Percentiles rank a stretch among this genome's conserved stretches.
Evolutionary conservation across 30 jellyfish, hydroid and myxozoan species (phyloP).

Genomic region (Clytia hemisphaerica): DNA sequence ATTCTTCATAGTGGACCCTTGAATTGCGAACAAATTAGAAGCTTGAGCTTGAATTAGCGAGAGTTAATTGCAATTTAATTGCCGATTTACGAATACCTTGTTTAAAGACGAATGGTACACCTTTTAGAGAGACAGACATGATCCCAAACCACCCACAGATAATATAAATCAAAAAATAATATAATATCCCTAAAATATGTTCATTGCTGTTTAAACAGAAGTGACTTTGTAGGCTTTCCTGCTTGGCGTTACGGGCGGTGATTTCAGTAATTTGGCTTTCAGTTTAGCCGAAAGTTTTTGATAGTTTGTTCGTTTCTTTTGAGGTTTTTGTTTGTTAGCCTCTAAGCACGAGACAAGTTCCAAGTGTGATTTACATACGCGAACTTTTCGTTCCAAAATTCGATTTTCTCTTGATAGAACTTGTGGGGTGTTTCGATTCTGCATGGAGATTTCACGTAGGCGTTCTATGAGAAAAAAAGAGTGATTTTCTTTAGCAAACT

Average conservation of each 20-base stretch:
- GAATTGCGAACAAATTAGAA: too few species aligned
- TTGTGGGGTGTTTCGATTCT: conserved; percentile 62
- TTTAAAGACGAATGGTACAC: too few species aligned
- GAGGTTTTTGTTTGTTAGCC: background rate
- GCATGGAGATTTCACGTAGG: conserved; percentile 51
- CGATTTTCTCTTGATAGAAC: conserved; percentile 67
- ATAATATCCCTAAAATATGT: background rate
- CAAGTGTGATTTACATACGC: conserved; percentile 82
- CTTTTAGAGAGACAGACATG: too few species aligned
- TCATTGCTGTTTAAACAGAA: conserved; percentile 8
- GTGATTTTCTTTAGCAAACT: background rate
- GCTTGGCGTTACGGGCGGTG: background rate
- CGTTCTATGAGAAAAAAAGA: conserved; percentile 43
- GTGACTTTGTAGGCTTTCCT: conserved; percentile 28
- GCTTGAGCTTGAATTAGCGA: too few species aligned
- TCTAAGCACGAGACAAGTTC: conserved; percentile 77
- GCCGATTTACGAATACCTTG: too few species aligned
- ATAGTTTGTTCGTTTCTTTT: background rate
- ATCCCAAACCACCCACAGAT: too few species aligned
- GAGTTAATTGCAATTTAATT: too few species aligned
- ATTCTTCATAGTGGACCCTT: too few species aligned
- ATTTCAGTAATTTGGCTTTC: background rate
- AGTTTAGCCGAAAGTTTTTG: conserved; percentile 11
- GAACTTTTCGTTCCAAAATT: conserved; percentile 68
- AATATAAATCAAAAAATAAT: too few species aligned